Evolutionary conservation across 2,113 vertebrate species (phyloP).

Genomic region (Nanorana parkeri): DNA sequence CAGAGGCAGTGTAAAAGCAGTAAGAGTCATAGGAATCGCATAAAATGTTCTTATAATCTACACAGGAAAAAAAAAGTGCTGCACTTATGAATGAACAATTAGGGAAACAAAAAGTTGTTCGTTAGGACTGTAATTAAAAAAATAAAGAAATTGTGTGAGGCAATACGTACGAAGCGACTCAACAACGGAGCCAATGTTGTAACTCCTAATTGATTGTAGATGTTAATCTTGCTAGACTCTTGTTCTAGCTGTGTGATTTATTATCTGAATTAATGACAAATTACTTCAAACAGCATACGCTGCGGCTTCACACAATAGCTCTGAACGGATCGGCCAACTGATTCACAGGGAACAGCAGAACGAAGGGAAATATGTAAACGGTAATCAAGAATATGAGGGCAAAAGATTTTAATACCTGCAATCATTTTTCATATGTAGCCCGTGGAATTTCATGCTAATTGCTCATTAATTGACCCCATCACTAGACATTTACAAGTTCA

Average conservation of each 20-base stretch:
- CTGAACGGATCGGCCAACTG: constrained; percentile 56
- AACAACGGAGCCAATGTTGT: constrained; percentile 69
- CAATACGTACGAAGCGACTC: constrained; percentile 61
- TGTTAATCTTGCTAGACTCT: constrained; percentile 73
- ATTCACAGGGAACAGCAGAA: constrained; percentile 54
- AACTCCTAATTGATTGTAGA: constrained; percentile 76
- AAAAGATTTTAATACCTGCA: constrained; percentile 66
- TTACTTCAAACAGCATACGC: constrained; percentile 62
- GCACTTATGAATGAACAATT: too few species aligned
- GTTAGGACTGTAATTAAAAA: not conserved
- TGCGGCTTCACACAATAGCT: constrained; percentile 66
- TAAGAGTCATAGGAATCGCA: too few species aligned
- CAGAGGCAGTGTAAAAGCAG: too few species aligned
- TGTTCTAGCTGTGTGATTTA: constrained; percentile 72
- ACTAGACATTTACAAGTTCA: constrained; percentile 64
- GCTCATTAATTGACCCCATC: constrained; percentile 69
- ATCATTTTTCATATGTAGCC: constrained; percentile 64
- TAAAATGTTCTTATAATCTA: too few species aligned
- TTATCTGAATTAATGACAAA: constrained; percentile 74
- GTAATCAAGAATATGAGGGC: constrained; percentile 48
- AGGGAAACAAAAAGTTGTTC: constrained; percentile 60
- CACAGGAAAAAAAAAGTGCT: too few species aligned
- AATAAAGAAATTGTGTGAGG: not conserved
- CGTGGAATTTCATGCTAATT: constrained; percentile 66
- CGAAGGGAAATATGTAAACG: constrained; percentile 52